Base-by-base conservation (phyloP, 1,140 invertebrate genomes). In the Aplysia californica region DNA sequence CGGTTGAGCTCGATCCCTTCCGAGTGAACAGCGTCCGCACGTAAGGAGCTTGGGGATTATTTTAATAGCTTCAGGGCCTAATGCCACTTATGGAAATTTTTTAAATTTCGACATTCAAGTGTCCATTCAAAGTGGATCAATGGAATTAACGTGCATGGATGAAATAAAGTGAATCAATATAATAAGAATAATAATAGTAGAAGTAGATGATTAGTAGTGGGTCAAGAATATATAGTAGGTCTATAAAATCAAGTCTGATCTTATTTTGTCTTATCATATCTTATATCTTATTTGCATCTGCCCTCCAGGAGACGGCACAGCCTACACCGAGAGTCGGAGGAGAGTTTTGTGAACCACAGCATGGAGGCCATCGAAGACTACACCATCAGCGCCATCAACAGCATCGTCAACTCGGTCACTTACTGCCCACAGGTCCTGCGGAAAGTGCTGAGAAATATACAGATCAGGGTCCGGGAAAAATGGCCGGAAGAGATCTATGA, bases 401-500 rank as follows among this genome's bases (percentile, higher is more conserved):
- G 95, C 76, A 96, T 98, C 80, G 96, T 95, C 29, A 93, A 93
- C 80, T 96, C 95, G 79, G 95, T 95, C 78, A 92, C 94, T n/a
- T 92, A 93, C 83, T 97, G 96, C 92, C 96, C 96, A 56, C 91
- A 93, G 70, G 91, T 94, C 29, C 95, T 98, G 92, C 96, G 95
- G 84, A 94, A 96, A 84, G 93, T 97, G 86, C 97, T 98, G 88
- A 75, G 75, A 26, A 82, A 81, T 56, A 79, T 82, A 23, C 77
- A 79, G 41, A 50, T 80, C 20, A 38, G 75, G 35, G 79, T 80
- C 58, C 31, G 71, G 21, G 56, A 81, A 29, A 81, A 81, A 67
- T 84, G 83, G 83, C 78, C 83, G 1, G 78, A 78, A 33, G 69
- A 74, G 26, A 56, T 58, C 2, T 61, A 79, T 69, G 74, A 82